Evolutionary conservation across 1,140 invertebrate genomes (phyloP).

Genomic region (Triops cancriformis): DNA sequence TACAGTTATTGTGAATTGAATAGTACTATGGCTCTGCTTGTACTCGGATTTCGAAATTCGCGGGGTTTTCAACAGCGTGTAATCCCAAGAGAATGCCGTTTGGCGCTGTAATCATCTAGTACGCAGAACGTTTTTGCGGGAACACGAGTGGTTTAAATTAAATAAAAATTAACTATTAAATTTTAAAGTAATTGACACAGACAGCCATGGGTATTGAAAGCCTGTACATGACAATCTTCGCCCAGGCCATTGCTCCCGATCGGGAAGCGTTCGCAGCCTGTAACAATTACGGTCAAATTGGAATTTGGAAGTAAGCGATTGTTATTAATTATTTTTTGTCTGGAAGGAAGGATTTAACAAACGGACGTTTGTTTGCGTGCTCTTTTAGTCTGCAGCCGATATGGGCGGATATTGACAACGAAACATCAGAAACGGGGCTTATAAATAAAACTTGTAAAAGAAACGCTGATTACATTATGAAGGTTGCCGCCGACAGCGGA

Average conservation of each 20-base stretch:
- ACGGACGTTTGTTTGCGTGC: neutral
- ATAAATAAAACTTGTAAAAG: neutral
- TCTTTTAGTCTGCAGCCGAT: neutral
- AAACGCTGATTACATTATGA: neutral
- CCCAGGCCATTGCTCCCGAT: neutral
- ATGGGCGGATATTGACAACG: neutral
- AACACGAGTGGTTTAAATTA: neutral
- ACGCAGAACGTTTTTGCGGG: neutral
- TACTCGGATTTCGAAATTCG: neutral
- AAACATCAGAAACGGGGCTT: neutral
- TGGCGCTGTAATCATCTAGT: neutral
- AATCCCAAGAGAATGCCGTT: neutral
- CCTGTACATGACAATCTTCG: neutral
- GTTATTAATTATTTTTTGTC: neutral
- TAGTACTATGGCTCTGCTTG: neutral
- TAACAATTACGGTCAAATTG: neutral
- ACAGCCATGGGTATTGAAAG: neutral
- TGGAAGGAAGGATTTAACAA: neutral
- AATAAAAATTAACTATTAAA: neutral
- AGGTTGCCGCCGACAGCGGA: neutral
- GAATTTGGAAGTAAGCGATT: neutral
- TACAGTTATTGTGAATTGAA: no score
- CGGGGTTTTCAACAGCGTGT: neutral
- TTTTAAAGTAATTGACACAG: neutral
- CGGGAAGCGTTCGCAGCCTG: neutral